These are phyloP conservation scores for Leptodactylus fallax DNA, from an alignment of 2,797 vertebrate genomes.

Conservation along the genomic window DNA sequence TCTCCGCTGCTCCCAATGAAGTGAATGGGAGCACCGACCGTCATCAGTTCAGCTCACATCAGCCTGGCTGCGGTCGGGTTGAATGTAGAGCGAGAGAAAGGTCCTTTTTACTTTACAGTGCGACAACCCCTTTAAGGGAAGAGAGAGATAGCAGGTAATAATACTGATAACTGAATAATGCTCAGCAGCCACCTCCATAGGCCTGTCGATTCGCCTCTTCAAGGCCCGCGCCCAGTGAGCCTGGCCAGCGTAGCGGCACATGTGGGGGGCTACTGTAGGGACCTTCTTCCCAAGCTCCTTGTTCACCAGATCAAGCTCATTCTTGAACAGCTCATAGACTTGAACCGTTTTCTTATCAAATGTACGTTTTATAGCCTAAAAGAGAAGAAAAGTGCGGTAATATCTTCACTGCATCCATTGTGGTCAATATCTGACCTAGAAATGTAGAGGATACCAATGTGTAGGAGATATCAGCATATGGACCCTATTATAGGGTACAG, in stretches of 20 bases:
- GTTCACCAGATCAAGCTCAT: constrained; percentile 77
- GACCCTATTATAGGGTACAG: not conserved
- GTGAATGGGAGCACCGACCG: too few relatives aligned
- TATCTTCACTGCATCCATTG: not conserved
- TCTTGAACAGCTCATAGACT: constrained; percentile 74
- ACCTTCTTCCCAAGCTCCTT: constrained; percentile 71
- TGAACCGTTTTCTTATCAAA: constrained; percentile 77
- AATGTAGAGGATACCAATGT: too few relatives aligned
- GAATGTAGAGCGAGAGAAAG: too few relatives aligned
- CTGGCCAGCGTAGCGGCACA: constrained; percentile 77
- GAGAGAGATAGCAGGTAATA: too few relatives aligned
- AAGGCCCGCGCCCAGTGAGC: constrained; percentile 76
- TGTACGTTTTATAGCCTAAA: constrained; percentile 77
- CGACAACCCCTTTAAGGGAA: too few relatives aligned
- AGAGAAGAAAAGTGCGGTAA: not conserved
- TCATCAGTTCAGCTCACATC: too few relatives aligned
- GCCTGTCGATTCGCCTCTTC: constrained; percentile 74
- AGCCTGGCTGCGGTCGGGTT: not conserved
- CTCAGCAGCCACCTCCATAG: constrained; percentile 76
- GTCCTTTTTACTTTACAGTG: too few relatives aligned
- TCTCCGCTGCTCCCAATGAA: too few relatives aligned
- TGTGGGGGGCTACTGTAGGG: constrained; percentile 68
- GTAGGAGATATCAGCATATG: too few relatives aligned
- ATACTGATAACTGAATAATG: not conserved
- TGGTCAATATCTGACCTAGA: too few relatives aligned